Evolutionary conservation across 2,888 invertebrate genomes (phyloP), one percentile per base, ranked within the genome.

Genomic region (Micropterix aruncella): DNA sequence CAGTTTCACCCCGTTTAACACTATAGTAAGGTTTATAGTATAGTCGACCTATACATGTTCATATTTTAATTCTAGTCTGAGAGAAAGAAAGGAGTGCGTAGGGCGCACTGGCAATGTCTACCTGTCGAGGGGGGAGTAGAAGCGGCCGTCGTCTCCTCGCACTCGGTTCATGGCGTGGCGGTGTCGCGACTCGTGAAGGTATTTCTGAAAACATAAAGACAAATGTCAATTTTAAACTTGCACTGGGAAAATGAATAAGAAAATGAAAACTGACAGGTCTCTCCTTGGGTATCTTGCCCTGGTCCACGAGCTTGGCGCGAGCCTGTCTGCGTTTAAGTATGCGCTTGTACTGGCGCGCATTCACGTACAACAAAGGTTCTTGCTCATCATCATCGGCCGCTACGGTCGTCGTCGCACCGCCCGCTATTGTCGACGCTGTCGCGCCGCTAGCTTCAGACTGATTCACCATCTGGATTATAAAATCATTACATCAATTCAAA

Each of bases 101-200:
- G n/a, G n/a, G n/a, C n/a, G n/a, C n/a, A n/a, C n/a, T n/a, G n/a
- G n/a, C n/a, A n/a, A n/a, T n/a, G n/a, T n/a, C n/a, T 50, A 69
- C 69, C 66, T 69, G 49, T 66, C 63, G 46, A 68, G 69, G 15
- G 70, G 70, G 1, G 91, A 86, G 61, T 92, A 89, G 63, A 97
- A 97, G 50, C 96, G 75, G 3, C 97, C 97, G 14, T 96, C 96
- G 69, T 95, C 94, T 1, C 96, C 96, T 44, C 97, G 79, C 57
- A 92, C 86, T 57, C 97, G 76, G 62, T 96, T 96, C 92, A 97
- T 93, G 0, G 97, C 97, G 61, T 97, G 96, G 49, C 89, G 75
- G 64, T 97, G 97, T 39, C 96, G 73, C 0, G 96, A 96, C 63
- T 96, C 96, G 57, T 97, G 96, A n/a, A 97, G 74, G 61, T 97